Base-by-base conservation (phyloP, 2,888 invertebrate species). In the Tipula confusa region DNA sequence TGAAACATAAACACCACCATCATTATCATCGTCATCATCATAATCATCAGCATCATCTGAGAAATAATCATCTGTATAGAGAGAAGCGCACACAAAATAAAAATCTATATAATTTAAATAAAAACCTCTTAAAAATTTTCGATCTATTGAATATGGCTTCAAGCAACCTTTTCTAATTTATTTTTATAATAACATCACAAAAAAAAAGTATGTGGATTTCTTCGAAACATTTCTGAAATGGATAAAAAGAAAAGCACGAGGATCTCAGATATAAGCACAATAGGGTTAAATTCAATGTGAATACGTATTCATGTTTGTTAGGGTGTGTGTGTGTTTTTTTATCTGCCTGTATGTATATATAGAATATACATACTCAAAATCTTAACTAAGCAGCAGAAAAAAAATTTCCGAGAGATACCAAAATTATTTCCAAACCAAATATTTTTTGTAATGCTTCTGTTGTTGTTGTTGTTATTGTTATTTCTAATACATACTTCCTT, bases 31-130 rank as follows among this genome's bases (percentile, higher is more conserved):
- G 24, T 64, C 64, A n/a, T n/a, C n/a, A n/a, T n/a, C n/a, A 38
- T 64, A 18, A 64, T 64, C 64, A 64, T 64, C 64, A 64, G 18
- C 64, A 64, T 64, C 64, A 64, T 24, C 64, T 24, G 11, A 64
- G 24, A 64, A 64, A 64, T 64, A 64, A 64, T 64, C 64, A 9
- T 64, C 24, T 64, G 24, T 4, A 15, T n/a, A n/a, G n/a, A n/a
- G n/a, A n/a, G n/a, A n/a, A n/a, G 43, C n/a, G 24, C 24, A 64
- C 2, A 24, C 24, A 9, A 64, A 24, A n/a, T n/a, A n/a, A 38
- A 64, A 64, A 64, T 64, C 64, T 64, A 64, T 64, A 64, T 64
- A 64, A 64, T 64, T 64, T 64, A 64, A 64, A 64, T 64, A 64
- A 64, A 64, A 64, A 64, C 64, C 64, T 64, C 64, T 64, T 64